These are phyloP conservation scores for Montipora sp. DNA, from an alignment of 64 coral and sea anemone genomes.

Conservation along the genomic window DNA sequence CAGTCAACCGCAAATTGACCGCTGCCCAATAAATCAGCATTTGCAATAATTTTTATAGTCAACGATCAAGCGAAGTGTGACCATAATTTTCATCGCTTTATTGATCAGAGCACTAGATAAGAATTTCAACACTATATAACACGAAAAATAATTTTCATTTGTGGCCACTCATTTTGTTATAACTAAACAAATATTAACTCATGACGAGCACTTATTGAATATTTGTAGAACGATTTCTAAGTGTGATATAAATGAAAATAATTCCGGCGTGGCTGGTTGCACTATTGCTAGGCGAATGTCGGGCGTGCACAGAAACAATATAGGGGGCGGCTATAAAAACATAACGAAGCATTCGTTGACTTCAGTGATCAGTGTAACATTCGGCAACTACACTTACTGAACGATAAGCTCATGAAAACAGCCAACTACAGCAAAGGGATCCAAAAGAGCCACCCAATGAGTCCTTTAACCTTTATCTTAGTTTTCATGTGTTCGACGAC, in stretches of 20 bases:
- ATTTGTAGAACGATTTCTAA: slow-evolving; percentile 15
- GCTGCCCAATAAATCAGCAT: slow-evolving; percentile 32
- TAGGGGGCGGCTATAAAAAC: slow-evolving; percentile 50
- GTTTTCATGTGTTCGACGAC: slow-evolving; percentile 62
- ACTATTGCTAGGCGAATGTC: slow-evolving; percentile 13
- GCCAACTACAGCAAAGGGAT: slow-evolving; percentile 12
- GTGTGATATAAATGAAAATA: background rate
- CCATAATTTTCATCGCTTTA: slow-evolving; percentile 31
- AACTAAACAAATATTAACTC: slow-evolving; percentile 39
- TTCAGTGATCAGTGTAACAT: slow-evolving; percentile 54
- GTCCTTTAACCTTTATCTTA: slow-evolving; percentile 54
- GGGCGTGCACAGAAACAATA: slow-evolving; percentile 55
- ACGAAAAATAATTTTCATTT: slow-evolving; percentile 21
- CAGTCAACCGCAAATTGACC: slow-evolving; percentile 14
- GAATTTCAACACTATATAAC: background rate
- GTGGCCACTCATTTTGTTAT: background rate
- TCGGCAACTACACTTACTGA: background rate
- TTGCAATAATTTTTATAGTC: slow-evolving; percentile 2
- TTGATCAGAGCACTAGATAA: slow-evolving; percentile 6
- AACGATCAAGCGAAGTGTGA: slow-evolving; percentile 32
- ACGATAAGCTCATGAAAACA: slow-evolving; percentile 8
- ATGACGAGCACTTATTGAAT: background rate
- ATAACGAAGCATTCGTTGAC: slow-evolving; percentile 38
- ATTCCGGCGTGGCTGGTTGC: slow-evolving; percentile 49
- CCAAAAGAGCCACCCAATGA: slow-evolving; percentile 61